A percentile compares a stretch with the other conserved stretches of the same genome.
Evolutionary conservation across 1,140 invertebrate species (phyloP).

Genomic region (Microplitis demolitor): DNA sequence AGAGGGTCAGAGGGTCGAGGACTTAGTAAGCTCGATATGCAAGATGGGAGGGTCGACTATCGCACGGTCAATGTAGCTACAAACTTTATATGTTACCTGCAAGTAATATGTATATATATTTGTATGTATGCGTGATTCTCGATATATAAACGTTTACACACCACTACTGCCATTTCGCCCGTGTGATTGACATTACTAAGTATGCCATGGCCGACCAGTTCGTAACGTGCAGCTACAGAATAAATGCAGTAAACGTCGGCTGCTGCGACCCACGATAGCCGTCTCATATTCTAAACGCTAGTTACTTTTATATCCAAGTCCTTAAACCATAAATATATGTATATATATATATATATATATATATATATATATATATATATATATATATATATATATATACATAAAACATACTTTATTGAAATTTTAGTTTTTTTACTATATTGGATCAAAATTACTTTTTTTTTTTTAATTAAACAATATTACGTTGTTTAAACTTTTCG

Average conservation of each 20-base stretch:
- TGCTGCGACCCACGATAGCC: conserved; percentile 43
- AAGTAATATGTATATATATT: conserved; percentile 18
- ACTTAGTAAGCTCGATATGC: background rate
- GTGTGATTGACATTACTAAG: conserved; percentile 64
- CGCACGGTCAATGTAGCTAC: conserved; percentile 27
- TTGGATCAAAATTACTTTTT: background rate
- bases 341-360: too few relatives aligned
- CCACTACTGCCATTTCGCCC: conserved; percentile 20
- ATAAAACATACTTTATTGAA: too few relatives aligned
- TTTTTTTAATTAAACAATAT: background rate
- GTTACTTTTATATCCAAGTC: background rate
- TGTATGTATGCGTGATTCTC: conserved; percentile 28
- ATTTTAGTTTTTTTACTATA: too few relatives aligned
- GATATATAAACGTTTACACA: conserved; percentile 22
- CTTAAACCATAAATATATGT: too few relatives aligned
- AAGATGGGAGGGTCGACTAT: conserved; percentile 13
- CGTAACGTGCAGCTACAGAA: conserved; percentile 50
- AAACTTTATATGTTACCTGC: background rate
- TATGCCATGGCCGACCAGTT: conserved; percentile 62
- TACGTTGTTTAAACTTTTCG: background rate
- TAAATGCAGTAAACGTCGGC: conserved; percentile 25
- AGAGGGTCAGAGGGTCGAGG: conserved; percentile 28
- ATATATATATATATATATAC: too few relatives aligned
- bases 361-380: too few relatives aligned
- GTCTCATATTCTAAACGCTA: background rate